Base-by-base conservation (phyloP, 2,113 vertebrate species). In the Menura novaehollandiae region DNA sequence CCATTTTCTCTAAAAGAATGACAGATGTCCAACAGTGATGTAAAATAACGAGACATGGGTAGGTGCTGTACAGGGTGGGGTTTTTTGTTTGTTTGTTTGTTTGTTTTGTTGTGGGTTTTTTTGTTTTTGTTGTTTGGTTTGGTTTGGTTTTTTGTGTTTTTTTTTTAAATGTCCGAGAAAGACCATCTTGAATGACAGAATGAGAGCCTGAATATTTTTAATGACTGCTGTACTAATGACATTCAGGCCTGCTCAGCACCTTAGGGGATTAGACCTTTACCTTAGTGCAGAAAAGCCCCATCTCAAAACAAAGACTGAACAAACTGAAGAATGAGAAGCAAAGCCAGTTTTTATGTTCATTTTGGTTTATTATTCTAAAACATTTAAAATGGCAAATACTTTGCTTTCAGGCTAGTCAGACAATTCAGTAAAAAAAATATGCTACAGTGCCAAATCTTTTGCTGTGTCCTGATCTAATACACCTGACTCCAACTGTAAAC, bases 401-500 rank as follows among this genome's bases (percentile, higher is more conserved):
- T 90, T 71, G 24, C 43, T 88, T 93, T 91, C 28, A 58, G 49
- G 11, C 81, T 73, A 77, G 18, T 66, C 43, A 60, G 68, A 37
- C 32, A 77, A 72, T 60, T 51, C 26, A 59, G 60, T 46, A 41
- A 84, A 86, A 66, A 13, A 75, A 55, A 49, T 22, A 44, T 18
- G 15, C 33, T 66, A 15, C 14, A 15, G 16, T 60, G n/a, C 30
- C 63, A 83, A 68, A 47, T 74, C 18, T 82, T 92, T 66, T 62
- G 20, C 58, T 74, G 21, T 84, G n/a, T 91, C 52, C 30, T 91
- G 60, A 80, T 74, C 51, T 74, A 71, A 73, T 59, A 51, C 86
- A 93, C 86, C 92, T 91, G 85, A 88, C 59, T 60, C 23, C 19
- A 88, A 18, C 35, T 89, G 51, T 51, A 77, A 88, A 64, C 19